phyloP scores from a whole-genome alignment of 2,888 invertebrate genomes.

The Auanema sp. region DNA sequence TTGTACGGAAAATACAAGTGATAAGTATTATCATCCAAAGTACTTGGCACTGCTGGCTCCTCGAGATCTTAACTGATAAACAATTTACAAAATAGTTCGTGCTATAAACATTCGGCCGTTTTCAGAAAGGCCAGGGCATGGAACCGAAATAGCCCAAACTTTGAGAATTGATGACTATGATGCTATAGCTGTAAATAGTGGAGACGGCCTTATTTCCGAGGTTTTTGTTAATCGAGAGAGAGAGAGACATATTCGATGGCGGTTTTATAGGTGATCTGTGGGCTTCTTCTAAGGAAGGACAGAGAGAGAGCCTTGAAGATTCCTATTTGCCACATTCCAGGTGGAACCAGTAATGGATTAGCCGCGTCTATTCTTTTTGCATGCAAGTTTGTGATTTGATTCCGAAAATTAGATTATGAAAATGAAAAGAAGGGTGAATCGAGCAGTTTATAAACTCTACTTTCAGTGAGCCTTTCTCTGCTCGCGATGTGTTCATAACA shows the following conservation, averaged over 20 bases:
- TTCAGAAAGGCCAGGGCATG: constrained; percentile 73
- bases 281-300: constrained; percentile 83
- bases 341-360: constrained; percentile 94
- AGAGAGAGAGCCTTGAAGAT: constrained; percentile 80
- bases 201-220: constrained; percentile 68
- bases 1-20: neutral
- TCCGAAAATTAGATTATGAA: neutral
- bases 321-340: constrained; percentile 86
- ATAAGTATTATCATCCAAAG: constrained; percentile 6
- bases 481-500: constrained; percentile 44
- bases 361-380: constrained; percentile 54
- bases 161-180: constrained; percentile 78
- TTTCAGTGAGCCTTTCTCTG: constrained; percentile 50
- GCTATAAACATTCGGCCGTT: neutral
- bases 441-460: no score
- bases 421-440: no score
- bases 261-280: constrained; percentile 71
- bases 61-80: neutral
- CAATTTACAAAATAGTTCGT: no score
- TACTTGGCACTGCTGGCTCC: neutral
- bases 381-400: constrained; percentile 30
- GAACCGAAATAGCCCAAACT: constrained; percentile 73
- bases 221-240: constrained; percentile 56
- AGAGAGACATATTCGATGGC: constrained; percentile 10
- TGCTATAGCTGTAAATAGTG: constrained; percentile 74